phyloP scores from a whole-genome alignment of 2,888 invertebrate species.

The Carabus problematicus region DNA sequence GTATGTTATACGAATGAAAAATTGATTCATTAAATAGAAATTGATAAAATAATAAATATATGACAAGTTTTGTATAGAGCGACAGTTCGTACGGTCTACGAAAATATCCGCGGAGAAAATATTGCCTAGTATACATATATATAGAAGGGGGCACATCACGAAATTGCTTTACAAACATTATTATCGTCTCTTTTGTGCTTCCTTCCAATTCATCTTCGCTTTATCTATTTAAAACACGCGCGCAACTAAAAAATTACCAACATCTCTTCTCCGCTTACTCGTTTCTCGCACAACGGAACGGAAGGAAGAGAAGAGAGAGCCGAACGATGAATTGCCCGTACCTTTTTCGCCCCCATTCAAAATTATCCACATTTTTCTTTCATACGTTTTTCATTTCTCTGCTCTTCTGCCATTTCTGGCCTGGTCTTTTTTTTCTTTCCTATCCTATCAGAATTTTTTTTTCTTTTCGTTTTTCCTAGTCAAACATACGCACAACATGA shows the following conservation, averaged over 20 bases:
- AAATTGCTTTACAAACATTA: constrained; percentile 21
- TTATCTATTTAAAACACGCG: constrained; percentile 37
- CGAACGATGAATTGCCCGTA: constrained; percentile 28
- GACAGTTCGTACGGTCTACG: not conserved
- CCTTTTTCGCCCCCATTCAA: constrained; percentile 29
- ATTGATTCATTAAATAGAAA: too few species aligned
- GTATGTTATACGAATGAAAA: too few species aligned
- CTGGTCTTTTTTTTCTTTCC: too few species aligned
- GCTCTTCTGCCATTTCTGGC: constrained; percentile 30
- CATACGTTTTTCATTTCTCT: constrained; percentile 36
- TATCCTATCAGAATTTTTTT: constrained; percentile 26
- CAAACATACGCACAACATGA: constrained; percentile 36
- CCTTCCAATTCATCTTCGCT: constrained; percentile 34
- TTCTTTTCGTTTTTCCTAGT: constrained; percentile 18
- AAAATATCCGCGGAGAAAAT: not conserved
- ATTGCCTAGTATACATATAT: not conserved
- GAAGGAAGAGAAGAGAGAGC: constrained; percentile 15
- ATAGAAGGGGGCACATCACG: not conserved
- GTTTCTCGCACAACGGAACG: not conserved
- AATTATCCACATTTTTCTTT: constrained; percentile 37
- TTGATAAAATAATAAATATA: too few species aligned
- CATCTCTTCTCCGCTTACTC: not conserved
- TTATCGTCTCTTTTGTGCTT: constrained; percentile 12
- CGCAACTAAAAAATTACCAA: constrained; percentile 32
- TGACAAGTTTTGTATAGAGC: too few species aligned